phyloP scores from a whole-genome alignment of 2,797 vertebrate genomes.

The Peromyscus eremicus region DNA sequence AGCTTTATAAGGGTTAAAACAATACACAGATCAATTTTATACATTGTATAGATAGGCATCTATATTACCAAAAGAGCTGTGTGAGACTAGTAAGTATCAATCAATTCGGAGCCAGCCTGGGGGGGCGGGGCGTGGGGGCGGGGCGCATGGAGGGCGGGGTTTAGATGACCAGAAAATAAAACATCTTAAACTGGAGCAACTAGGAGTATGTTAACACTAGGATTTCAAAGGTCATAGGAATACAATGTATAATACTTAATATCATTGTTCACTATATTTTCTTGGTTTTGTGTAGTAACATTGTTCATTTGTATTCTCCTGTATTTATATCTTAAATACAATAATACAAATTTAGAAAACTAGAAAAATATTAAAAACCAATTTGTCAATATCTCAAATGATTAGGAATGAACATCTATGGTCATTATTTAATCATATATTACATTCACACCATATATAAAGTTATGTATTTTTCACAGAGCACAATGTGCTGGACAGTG shows the following conservation, averaged over 20 bases:
- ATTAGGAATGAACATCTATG: constrained; percentile 43
- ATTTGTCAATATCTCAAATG: constrained; percentile 39
- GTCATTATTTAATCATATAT: background rate
- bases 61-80: background rate
- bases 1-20: constrained; percentile 48
- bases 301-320: background rate
- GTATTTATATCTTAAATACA: constrained; percentile 33
- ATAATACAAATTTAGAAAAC: background rate
- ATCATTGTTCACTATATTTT: background rate
- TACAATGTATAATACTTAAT: background rate
- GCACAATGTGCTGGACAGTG: background rate
- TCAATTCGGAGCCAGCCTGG: constrained; percentile 1
- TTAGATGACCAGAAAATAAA: background rate
- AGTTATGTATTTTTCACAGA: background rate
- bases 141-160: background rate
- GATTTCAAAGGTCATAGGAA: background rate
- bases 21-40: background rate
- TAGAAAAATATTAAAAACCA: constrained; percentile 16
- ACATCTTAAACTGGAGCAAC: background rate
- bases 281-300: background rate
- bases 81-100: background rate
- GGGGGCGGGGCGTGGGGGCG: background rate
- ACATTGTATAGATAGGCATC: background rate
- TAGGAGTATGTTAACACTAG: background rate
- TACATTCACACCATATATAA: background rate